Percentiles rank a stretch among this genome's conserved stretches.
Evolutionary conservation across 2,888 invertebrate species (phyloP).

Genomic region (Latrodectus elegans): DNA sequence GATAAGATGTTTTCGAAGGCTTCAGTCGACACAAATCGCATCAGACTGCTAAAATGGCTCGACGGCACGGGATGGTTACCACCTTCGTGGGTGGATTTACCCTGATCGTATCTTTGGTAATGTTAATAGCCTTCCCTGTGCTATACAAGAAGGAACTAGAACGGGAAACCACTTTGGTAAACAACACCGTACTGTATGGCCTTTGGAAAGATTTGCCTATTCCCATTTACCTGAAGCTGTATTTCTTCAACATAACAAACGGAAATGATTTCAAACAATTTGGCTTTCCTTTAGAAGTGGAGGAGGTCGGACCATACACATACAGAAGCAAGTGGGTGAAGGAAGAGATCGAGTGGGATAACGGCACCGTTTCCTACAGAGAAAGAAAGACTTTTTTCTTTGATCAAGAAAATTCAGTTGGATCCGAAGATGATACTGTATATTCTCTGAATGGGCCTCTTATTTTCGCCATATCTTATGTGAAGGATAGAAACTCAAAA

Average conservation of each 20-base stretch:
- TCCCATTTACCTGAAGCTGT: constrained; percentile 65
- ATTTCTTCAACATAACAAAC: constrained; percentile 69
- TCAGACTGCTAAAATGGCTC: neutral
- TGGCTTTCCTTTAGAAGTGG: constrained; percentile 19
- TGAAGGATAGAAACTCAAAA: neutral
- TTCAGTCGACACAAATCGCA: neutral
- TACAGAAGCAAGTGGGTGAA: constrained; percentile 70
- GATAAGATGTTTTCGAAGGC: constrained; percentile 4
- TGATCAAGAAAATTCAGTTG: constrained; percentile 71
- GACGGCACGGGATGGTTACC: neutral
- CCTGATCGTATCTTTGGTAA: neutral
- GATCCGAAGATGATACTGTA: constrained; percentile 71
- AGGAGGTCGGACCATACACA: constrained; percentile 67
- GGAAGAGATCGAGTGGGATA: constrained; percentile 72
- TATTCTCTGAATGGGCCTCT: constrained; percentile 72
- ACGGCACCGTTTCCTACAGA: constrained; percentile 72
- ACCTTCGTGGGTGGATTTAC: neutral
- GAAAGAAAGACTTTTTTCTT: constrained; percentile 72
- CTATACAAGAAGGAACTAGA: constrained; percentile 16
- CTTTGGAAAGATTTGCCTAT: constrained; percentile 68
- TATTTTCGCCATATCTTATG: constrained; percentile 30
- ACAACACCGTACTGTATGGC: constrained; percentile 31
- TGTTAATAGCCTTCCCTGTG: constrained; percentile 22
- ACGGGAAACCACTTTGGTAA: constrained; percentile 18
- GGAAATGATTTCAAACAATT: constrained; percentile 12